These are phyloP conservation scores for Lutjanus campechanus DNA, from an alignment of 2,797 vertebrate species.

Conservation along the genomic window DNA sequence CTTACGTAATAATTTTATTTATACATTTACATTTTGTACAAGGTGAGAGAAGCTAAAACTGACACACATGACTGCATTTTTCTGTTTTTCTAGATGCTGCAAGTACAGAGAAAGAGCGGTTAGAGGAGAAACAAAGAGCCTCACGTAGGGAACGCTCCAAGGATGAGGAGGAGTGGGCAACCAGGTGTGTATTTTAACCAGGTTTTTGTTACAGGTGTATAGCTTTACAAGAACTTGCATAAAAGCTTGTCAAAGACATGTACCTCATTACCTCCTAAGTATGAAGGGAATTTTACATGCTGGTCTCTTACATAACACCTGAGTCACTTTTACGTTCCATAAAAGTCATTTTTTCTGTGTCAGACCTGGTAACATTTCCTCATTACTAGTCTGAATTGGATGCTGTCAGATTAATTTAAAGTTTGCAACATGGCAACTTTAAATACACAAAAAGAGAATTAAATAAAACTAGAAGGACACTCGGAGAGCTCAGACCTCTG, in stretches of 20 bases:
- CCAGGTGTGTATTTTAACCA: conserved; percentile 88
- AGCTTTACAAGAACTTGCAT: neutral
- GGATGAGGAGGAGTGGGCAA: conserved; percentile 91
- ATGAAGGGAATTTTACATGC: neutral
- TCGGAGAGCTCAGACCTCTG: too few relatives aligned
- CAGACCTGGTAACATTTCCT: neutral
- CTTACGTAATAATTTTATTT: neutral
- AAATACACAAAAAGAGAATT: too few relatives aligned
- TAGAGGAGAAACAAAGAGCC: conserved; percentile 96
- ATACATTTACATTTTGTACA: neutral
- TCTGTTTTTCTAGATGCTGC: conserved; percentile 87
- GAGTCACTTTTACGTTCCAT: too few relatives aligned
- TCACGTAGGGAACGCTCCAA: conserved; percentile 91
- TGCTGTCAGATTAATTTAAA: too few relatives aligned
- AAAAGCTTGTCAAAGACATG: neutral
- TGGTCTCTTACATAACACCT: rapidly evolving
- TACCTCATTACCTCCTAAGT: neutral
- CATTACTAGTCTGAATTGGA: neutral
- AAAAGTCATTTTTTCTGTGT: neutral
- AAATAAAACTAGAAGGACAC: too few relatives aligned
- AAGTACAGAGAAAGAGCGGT: conserved; percentile 93
- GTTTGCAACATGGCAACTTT: too few relatives aligned
- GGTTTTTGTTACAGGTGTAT: neutral
- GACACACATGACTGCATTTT: neutral
- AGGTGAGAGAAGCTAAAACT: neutral